Base-by-base conservation (phyloP, 2,888 invertebrate genomes). In the Drosophila cracens region DNA sequence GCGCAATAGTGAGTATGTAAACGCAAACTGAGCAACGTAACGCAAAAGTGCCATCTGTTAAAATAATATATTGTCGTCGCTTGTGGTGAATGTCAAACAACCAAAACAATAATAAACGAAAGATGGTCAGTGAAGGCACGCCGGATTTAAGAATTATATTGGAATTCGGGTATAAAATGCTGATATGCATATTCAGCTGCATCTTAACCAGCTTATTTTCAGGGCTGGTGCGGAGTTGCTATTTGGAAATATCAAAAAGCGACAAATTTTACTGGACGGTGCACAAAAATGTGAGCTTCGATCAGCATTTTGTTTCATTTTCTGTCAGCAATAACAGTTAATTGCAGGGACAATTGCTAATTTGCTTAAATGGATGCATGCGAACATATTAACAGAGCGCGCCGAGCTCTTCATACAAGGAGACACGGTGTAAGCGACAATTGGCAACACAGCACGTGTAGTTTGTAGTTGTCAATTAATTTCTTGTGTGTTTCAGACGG, bases 191-290 rank as follows among this genome's bases (percentile, higher is more conserved):
- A 5, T 7, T 36, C 4, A 11, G 4, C 0, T 25, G 33, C 11
- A 36, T 33, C 25, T 33, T 10, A n/a, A 34, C 1, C 2, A 52
- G 0, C 0, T 34, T 11, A 16, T 11, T 46, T 67, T 1, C 87
- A 97, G 97, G 49, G 98, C 99, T 18, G 99, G 99, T 2, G 98
- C 98, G 0, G 98, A 99, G 92, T 92, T 98, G n/a, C 93, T 99
- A 1, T 97, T 98, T 92, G 96, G 96, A 77, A 97, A 97, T 87
- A 94, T 96, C 60, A 98, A 98, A 91, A 95, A 94, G 62, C 95
- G 96, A 57, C 94, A 96, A 67, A 92, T 98, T 0, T 93, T 94
- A 33, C 92, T 97, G 79, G 96, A 97, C 68, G 92, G 94, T 0
- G 91, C 93, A 27, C 93, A 93, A 61, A 94, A 95, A 81, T 92